These are phyloP conservation scores for Heteronetta atricapilla DNA, from an alignment of 2,113 vertebrate species.

Conservation along the genomic window DNA sequence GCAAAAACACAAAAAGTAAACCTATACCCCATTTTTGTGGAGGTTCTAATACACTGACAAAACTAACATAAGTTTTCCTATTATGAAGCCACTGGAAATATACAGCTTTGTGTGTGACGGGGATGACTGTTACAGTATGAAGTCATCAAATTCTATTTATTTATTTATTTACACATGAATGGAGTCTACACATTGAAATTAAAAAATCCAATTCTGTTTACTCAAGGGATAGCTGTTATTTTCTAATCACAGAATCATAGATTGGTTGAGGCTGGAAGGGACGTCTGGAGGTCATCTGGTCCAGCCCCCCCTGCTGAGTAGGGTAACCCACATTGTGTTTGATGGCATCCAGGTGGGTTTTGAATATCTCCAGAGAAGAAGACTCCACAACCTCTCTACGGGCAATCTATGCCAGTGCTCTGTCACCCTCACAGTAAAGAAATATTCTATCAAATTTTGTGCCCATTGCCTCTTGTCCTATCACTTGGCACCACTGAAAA, in stretches of 20 bases:
- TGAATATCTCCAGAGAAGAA: no score
- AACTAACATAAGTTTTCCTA: background rate
- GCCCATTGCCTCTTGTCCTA: no score
- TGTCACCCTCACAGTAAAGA: no score
- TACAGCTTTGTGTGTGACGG: background rate
- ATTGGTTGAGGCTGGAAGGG: no score
- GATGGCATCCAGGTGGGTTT: no score
- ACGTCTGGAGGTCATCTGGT: no score
- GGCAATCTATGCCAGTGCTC: no score
- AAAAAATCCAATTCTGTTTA: background rate
- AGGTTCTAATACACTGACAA: background rate
- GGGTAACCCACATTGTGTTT: no score
- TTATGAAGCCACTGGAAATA: background rate
- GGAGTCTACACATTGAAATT: background rate
- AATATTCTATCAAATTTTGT: no score
- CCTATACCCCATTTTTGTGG: background rate
- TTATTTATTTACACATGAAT: background rate
- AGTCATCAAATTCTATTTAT: background rate
- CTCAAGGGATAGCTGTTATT: background rate
- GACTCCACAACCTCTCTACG: no score
- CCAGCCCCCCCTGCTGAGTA: no score
- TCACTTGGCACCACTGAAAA: no score
- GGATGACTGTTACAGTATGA: background rate
- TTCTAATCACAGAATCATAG: background rate
- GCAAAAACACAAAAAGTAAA: background rate